Percentiles rank a stretch among this genome's conserved stretches.
phyloP scores from a whole-genome alignment of 2,797 vertebrate species.

The Myotis planiceps region DNA sequence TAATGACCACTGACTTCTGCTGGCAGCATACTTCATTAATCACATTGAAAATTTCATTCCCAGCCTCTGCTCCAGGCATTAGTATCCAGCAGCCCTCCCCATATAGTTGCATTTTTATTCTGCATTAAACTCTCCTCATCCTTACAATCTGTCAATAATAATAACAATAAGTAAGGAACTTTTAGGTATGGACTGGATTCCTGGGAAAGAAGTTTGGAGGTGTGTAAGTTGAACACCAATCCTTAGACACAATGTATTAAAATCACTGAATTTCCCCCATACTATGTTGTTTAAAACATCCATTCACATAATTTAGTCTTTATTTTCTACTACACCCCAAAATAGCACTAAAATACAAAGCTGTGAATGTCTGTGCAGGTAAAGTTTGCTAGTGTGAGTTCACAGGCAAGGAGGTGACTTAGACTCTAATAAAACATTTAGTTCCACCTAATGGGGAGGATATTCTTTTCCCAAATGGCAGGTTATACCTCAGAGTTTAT shows the following conservation, averaged over 20 bases:
- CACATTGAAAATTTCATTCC: not conserved
- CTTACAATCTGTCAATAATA: not conserved
- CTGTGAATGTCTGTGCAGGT: not conserved
- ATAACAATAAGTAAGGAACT: not conserved
- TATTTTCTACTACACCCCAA: not conserved
- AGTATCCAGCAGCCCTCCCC: not conserved
- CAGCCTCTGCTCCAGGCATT: not conserved
- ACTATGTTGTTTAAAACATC: not conserved
- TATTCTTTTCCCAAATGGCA: constrained; percentile 4
- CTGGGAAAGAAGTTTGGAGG: not conserved
- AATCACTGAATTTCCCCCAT: not conserved
- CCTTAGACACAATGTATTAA: not conserved
- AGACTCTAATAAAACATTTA: not conserved
- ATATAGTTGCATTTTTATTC: not conserved
- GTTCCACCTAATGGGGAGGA: not conserved
- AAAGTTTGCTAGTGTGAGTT: not conserved
- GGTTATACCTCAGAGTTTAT: not conserved
- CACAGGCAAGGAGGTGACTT: not conserved
- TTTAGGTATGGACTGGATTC: not conserved
- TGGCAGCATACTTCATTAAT: constrained; percentile 36
- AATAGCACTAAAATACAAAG: not conserved
- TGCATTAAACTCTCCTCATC: not conserved
- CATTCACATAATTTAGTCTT: not conserved
- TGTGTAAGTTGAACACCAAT: not conserved
- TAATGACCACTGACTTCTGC: constrained; percentile 40